A percentile compares a stretch with the other conserved stretches of the same genome.
These are phyloP conservation scores for Podarcis siculus DNA, from an alignment of 2,797 vertebrate species.

Conservation along the genomic window DNA sequence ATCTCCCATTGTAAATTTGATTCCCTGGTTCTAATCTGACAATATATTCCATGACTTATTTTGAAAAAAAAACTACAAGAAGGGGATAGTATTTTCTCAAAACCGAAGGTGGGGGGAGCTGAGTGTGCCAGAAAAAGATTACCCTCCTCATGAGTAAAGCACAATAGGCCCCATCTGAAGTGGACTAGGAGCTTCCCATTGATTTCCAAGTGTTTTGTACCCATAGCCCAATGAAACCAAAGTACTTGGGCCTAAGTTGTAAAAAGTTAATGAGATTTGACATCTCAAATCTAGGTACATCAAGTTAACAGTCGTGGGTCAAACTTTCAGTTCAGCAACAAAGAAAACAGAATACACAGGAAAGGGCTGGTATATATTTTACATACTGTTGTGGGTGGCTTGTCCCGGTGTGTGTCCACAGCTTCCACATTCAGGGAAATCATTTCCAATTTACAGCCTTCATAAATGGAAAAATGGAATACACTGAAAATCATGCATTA, in stretches of 20 bases:
- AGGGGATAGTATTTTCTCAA: background rate
- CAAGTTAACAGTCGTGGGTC: background rate
- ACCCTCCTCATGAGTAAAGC: background rate
- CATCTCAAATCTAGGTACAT: background rate
- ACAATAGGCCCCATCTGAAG: background rate
- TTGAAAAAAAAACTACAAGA: background rate
- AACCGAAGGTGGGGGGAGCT: background rate
- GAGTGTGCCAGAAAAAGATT: background rate
- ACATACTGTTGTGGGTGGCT: conserved; percentile 87
- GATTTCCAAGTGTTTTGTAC: background rate
- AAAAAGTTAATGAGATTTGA: background rate
- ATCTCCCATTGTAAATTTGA: background rate
- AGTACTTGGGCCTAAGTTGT: background rate
- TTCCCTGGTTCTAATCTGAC: background rate
- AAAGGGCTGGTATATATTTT: rapidly evolving
- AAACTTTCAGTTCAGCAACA: background rate
- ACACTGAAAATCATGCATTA: background rate
- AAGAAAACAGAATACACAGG: background rate
- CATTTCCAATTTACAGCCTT: conserved; percentile 96
- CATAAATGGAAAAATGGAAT: background rate
- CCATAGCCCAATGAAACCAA: background rate
- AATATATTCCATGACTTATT: background rate
- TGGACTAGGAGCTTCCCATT: background rate
- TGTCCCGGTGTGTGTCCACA: conserved; percentile 94
- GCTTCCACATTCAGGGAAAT: conserved; percentile 91